Base-by-base conservation (phyloP, 2,797 vertebrate genomes). In the Graptemys geographica region DNA sequence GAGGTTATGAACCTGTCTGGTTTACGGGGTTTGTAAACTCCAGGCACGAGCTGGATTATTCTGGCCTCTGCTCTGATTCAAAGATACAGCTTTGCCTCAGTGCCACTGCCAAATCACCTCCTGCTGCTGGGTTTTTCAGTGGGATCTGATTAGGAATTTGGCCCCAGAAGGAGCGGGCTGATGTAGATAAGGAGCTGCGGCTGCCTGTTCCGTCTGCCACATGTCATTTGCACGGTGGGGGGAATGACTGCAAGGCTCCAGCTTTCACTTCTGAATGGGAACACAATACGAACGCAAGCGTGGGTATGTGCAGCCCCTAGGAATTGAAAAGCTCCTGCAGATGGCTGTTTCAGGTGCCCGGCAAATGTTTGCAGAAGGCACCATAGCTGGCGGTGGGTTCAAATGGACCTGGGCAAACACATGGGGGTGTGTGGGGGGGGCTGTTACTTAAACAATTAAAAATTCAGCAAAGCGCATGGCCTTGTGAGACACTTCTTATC, bases 241-340 rank as follows among this genome's bases (percentile, higher is more conserved):
- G n/a, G 65, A 37, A 37, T 69, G 25, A 49, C 25, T 6, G 72
- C 72, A 7, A 44, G 23, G 72, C 27, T 7, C 11, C 41, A 76
- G 41, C 11, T 15, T 28, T 23, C 37, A 41, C 37, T 72, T 47
- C 15, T 28, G 44, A 28, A 76, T 9, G 44, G 74, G 74, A 28
- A 12, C 23, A 16, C 25, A 47, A 16, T 28, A 8, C 1, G 4
- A 47, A 28, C 6, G 41, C 6, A 28, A 16, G 41, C 1, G 11
- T 44, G 16, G 44, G 44, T 28, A 2, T 37, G n/a, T 4, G 25
- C 74, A 15, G 7, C 12, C 44, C 23, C 25, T 16, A 23, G 74
- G 28, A 15, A 47, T 16, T 2, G 23, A 47, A 47, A 8, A 47
- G 25, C 25, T 76, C 25, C 44, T 15, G 8, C 41, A 5, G 25